Percentiles rank a stretch among this genome's conserved stretches.
Evolutionary conservation across 2,797 vertebrate species (phyloP).

Genomic region (Spondyliosoma cantharus): DNA sequence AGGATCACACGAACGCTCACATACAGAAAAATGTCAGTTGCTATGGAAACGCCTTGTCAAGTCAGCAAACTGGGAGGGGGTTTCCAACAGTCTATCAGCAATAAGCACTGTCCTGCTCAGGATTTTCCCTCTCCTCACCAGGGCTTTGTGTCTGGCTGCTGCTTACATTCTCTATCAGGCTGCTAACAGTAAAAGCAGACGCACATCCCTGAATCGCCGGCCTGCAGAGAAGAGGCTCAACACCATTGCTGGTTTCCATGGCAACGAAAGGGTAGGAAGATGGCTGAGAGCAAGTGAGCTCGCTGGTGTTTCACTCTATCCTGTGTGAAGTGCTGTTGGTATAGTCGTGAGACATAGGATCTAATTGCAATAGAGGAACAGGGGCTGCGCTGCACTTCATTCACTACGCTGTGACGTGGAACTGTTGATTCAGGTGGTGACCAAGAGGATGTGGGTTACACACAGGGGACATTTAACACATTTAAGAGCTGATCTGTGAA

Average conservation of each 20-base stretch:
- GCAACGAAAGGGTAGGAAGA: constrained; percentile 62
- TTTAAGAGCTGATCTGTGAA: constrained; percentile 28
- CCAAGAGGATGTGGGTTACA: constrained; percentile 3
- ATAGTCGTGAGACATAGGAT: constrained; percentile 44
- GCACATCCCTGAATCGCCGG: constrained; percentile 34
- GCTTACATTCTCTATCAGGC: constrained; percentile 69
- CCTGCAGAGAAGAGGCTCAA: constrained; percentile 36
- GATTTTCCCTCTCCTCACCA: constrained; percentile 58
- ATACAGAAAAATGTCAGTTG: constrained; percentile 54
- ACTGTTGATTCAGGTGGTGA: constrained; percentile 42
- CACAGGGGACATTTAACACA: background rate
- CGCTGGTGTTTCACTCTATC: constrained; percentile 43
- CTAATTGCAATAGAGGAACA: constrained; percentile 11
- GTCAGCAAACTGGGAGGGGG: constrained; percentile 64
- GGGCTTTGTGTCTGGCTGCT: constrained; percentile 76
- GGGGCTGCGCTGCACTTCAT: constrained; percentile 11
- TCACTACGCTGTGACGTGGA: background rate
- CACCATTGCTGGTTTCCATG: constrained; percentile 66
- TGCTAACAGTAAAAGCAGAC: constrained; percentile 57
- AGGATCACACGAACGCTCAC: constrained; percentile 3
- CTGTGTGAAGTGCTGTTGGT: constrained; percentile 37
- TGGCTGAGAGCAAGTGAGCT: constrained; percentile 46
- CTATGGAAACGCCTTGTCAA: constrained; percentile 70
- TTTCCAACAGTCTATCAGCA: constrained; percentile 49
- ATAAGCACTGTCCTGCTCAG: constrained; percentile 63